These are phyloP conservation scores for Balearica regulorum DNA, from an alignment of 2,797 vertebrate species.

Conservation along the genomic window DNA sequence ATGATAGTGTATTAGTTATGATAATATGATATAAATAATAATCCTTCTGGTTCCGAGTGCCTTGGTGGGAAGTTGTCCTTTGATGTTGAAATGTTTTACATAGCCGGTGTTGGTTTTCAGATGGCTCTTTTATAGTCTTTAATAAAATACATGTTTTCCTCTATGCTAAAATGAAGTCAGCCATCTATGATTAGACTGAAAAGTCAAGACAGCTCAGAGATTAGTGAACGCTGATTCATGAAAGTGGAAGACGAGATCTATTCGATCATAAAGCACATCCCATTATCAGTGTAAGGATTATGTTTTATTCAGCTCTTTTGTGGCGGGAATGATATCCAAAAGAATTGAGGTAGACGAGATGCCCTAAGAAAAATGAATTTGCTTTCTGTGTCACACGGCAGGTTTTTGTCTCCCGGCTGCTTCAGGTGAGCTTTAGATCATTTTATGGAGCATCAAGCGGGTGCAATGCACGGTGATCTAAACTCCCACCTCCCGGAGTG, in stretches of 20 bases:
- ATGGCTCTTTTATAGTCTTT: neutral
- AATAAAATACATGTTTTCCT: neutral
- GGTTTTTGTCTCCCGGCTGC: neutral
- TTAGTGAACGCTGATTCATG: neutral
- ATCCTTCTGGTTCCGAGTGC: neutral
- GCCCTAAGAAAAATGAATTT: neutral
- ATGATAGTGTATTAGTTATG: neutral
- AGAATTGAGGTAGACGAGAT: neutral
- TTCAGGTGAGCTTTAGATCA: neutral
- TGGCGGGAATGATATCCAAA: neutral
- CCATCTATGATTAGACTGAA: neutral
- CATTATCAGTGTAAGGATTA: neutral
- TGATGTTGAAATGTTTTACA: neutral
- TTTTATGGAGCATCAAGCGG: neutral
- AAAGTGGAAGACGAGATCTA: neutral
- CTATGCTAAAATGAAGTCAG: neutral
- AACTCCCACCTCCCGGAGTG: neutral
- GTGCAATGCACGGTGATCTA: neutral
- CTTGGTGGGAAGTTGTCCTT: neutral
- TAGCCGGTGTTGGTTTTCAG: neutral
- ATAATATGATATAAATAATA: neutral
- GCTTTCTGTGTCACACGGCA: neutral
- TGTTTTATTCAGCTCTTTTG: neutral
- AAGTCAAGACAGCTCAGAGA: neutral
- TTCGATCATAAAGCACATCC: neutral